These are phyloP conservation scores for Heterodera filipjevi DNA, from an alignment of 2,888 invertebrate species.

Conservation along the genomic window DNA sequence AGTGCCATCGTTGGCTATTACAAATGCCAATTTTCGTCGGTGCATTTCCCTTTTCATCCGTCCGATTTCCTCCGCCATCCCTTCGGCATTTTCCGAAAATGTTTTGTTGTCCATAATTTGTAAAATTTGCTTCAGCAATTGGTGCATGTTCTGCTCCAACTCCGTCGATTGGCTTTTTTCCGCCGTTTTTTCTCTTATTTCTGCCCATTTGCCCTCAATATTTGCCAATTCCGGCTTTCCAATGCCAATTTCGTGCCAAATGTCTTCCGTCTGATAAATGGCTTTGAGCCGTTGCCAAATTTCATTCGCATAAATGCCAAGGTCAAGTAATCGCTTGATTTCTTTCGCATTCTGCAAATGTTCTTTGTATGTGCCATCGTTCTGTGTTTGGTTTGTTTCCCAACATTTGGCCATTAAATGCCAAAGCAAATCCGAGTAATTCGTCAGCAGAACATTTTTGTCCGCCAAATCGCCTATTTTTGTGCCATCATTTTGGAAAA, in stretches of 20 bases:
- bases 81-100: background rate
- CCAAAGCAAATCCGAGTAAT: background rate
- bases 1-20: background rate
- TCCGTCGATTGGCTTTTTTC: background rate
- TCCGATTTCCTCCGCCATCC: background rate
- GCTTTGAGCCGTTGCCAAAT: background rate
- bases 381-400: background rate
- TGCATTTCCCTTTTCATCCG: background rate
- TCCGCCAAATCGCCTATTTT: background rate
- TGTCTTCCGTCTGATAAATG: background rate
- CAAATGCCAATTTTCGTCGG: background rate
- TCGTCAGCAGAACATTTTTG: background rate
- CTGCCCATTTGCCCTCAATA: background rate
- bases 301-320: background rate
- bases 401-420: background rate
- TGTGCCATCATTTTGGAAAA: background rate
- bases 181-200: background rate
- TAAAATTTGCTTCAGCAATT: background rate
- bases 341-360: background rate
- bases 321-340: background rate
- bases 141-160: background rate
- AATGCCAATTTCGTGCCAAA: slow-evolving; percentile 1
- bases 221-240: background rate
- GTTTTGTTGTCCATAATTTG: background rate
- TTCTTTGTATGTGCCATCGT: background rate